phyloP scores from a whole-genome alignment of 2,888 invertebrate genomes.

The Heliconius hortense region DNA sequence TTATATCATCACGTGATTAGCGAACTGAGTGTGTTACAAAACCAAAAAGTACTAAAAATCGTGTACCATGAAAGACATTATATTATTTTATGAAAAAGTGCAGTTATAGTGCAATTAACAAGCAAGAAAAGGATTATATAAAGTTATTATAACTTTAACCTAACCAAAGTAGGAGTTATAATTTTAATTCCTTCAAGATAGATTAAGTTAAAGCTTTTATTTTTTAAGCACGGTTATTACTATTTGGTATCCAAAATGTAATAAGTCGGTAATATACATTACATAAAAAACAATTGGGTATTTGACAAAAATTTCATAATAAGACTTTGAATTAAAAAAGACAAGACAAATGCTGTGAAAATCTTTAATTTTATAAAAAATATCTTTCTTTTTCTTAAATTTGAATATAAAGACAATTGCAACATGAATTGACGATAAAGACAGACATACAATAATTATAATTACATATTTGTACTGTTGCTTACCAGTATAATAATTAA shows the following conservation, averaged over 20 bases:
- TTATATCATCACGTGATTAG: background rate
- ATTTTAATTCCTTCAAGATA: conserved; percentile 34
- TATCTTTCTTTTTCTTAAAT: no score
- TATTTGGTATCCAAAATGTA: conserved; percentile 46
- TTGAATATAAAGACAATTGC: background rate
- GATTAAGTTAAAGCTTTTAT: conserved; percentile 5
- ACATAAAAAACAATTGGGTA: conserved; percentile 21
- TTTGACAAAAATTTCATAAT: no score
- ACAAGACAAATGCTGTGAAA: background rate
- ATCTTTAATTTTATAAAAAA: background rate
- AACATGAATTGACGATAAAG: background rate
- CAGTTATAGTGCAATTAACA: conserved; percentile 44
- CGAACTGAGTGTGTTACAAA: conserved; percentile 14
- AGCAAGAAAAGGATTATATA: conserved; percentile 59
- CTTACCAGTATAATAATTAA: background rate
- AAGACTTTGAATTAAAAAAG: background rate
- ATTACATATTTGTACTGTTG: conserved; percentile 7
- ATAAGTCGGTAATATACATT: conserved; percentile 32
- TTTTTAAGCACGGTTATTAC: conserved; percentile 32
- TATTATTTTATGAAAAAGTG: conserved; percentile 24
- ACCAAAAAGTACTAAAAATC: conserved; percentile 20
- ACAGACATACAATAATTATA: background rate
- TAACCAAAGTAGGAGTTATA: conserved; percentile 59
- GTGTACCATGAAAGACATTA: conserved; percentile 19
- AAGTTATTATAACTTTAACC: conserved; percentile 50